phyloP scores from a whole-genome alignment of 2,797 vertebrate species.

The Sebastolobus alascanus region DNA sequence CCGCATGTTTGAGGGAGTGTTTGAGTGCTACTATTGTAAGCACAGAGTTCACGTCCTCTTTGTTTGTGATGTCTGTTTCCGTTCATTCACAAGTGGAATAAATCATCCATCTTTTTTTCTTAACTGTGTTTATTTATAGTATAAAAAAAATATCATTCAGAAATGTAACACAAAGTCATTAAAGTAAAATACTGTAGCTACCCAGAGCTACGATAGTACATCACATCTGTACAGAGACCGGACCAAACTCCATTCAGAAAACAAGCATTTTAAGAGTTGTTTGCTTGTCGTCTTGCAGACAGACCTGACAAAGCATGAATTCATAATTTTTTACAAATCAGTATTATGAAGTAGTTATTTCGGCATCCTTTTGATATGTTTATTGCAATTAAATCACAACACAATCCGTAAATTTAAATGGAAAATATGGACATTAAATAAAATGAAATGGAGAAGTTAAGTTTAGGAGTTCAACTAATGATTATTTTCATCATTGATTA shows the following conservation, averaged over 20 bases:
- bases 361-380: too few species aligned
- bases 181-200: too few species aligned
- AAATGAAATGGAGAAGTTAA: not conserved
- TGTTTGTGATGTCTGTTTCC: constrained; percentile 9
- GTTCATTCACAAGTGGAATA: not conserved
- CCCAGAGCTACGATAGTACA: too few species aligned
- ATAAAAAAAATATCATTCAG: not conserved
- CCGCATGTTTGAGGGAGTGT: not conserved
- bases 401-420: too few species aligned
- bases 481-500: not conserved
- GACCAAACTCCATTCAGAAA: too few species aligned
- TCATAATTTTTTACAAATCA: too few species aligned
- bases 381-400: too few species aligned
- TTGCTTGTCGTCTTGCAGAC: too few species aligned
- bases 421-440: not conserved
- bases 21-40: not conserved
- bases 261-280: too few species aligned
- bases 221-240: too few species aligned
- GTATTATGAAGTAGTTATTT: too few species aligned
- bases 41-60: not conserved
- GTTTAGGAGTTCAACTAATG: not conserved
- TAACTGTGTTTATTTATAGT: not conserved
- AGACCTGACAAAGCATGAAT: too few species aligned
- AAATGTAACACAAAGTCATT: not conserved
- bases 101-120: not conserved